phyloP scores from a whole-genome alignment of 2,888 invertebrate species.

The Andrena dorsata region DNA sequence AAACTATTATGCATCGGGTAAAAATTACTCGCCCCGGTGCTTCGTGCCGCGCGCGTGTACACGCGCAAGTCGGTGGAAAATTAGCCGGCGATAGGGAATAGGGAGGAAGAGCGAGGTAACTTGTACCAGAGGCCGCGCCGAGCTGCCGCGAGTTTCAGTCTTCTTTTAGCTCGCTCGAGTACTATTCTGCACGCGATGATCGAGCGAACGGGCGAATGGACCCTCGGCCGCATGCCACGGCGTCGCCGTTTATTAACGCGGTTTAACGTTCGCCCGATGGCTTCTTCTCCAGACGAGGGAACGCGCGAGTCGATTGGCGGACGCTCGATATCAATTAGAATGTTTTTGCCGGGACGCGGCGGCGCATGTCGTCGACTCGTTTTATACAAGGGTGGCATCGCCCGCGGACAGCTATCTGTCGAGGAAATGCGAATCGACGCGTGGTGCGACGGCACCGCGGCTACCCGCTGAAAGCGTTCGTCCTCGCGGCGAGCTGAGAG shows the following conservation, averaged over 20 bases:
- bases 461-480: conserved; percentile 2
- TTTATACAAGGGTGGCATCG: conserved; percentile 40
- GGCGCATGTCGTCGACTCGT: conserved; percentile 19
- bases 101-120: conserved; percentile 36
- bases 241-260: conserved; percentile 47
- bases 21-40: conserved; percentile 10
- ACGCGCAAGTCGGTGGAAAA: conserved; percentile 29
- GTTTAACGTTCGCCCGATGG: conserved; percentile 10
- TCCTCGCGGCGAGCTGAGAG: conserved; percentile 27
- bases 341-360: conserved; percentile 19
- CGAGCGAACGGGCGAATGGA: conserved; percentile 14
- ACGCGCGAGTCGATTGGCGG: conserved; percentile 14
- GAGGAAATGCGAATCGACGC: conserved; percentile 18
- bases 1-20: not conserved
- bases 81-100: conserved; percentile 45
- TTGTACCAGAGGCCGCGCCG: conserved; percentile 25
- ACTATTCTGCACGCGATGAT: conserved; percentile 44
- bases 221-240: conserved; percentile 23
- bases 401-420: conserved; percentile 20
- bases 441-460: not conserved
- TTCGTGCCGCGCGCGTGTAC: conserved; percentile 7
- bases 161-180: conserved; percentile 10
- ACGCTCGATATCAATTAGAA: conserved; percentile 31
- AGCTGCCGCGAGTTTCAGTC: conserved; percentile 3
- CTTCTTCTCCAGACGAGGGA: conserved; percentile 25